phyloP scores from a whole-genome alignment of 2,888 invertebrate species.

The Parasteatoda lunata region DNA sequence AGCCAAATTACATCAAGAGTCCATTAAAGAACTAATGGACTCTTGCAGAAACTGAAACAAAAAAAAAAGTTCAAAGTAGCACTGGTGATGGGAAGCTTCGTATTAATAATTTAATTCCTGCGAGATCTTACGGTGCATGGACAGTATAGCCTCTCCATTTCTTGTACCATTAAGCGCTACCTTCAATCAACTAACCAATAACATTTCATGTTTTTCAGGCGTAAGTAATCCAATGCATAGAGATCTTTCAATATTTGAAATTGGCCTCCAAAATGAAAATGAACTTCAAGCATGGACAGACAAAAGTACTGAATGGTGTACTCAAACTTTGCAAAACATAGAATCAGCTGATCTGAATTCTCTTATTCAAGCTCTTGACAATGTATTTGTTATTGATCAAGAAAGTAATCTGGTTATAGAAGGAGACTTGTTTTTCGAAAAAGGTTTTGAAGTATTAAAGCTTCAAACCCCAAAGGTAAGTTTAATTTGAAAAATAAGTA shows the following conservation, averaged over 20 bases:
- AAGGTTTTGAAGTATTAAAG: slow-evolving; percentile 21
- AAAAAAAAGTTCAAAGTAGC: no score
- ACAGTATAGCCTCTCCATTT: no score
- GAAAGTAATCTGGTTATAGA: slow-evolving; percentile 55
- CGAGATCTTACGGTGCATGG: no score
- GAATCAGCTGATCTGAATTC: neutral
- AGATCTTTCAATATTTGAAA: slow-evolving; percentile 40
- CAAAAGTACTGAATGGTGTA: slow-evolving; percentile 57
- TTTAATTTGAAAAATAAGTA: neutral
- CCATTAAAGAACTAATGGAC: no score
- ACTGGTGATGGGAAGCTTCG: no score
- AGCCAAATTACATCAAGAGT: no score
- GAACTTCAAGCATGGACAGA: slow-evolving; percentile 42
- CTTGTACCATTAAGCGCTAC: no score
- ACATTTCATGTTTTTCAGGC: slow-evolving; percentile 16
- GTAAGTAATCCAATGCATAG: slow-evolving; percentile 47
- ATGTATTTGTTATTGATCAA: slow-evolving; percentile 60
- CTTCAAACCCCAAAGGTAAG: slow-evolving; percentile 50
- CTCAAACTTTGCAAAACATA: slow-evolving; percentile 19
- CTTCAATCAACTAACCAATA: no score
- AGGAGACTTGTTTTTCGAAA: slow-evolving; percentile 56
- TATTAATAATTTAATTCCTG: no score
- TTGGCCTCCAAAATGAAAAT: slow-evolving; percentile 56
- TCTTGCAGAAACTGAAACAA: no score
- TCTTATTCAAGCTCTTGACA: neutral